Percentiles rank a stretch among this genome's conserved stretches.
phyloP scores from a whole-genome alignment of 1,140 invertebrate species.

The Caenorhabditis tropicalis region DNA sequence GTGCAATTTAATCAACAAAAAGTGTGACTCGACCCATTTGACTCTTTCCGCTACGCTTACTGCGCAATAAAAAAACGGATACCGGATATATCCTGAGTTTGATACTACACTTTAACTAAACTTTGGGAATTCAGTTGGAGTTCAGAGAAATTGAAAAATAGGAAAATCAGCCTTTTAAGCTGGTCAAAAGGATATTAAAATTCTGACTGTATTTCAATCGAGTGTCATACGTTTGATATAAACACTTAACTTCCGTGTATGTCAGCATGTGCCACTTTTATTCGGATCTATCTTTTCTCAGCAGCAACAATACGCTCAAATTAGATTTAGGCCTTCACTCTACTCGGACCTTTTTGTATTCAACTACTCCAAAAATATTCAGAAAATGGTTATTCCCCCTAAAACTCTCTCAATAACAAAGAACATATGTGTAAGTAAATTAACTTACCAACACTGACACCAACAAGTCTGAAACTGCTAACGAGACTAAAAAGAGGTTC shows the following conservation, averaged over 20 bases:
- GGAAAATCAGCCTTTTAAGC: too few relatives aligned
- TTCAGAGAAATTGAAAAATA: neutral
- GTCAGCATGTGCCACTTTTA: neutral
- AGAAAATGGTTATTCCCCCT: neutral
- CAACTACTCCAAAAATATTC: neutral
- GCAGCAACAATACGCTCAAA: slow-evolving; percentile 37
- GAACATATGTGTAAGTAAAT: too few relatives aligned
- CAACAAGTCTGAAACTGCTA: slow-evolving; percentile 77
- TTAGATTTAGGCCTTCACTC: slow-evolving; percentile 21
- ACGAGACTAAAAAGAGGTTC: slow-evolving; percentile 78
- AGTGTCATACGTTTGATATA: neutral
- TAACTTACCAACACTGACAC: slow-evolving; percentile 83
- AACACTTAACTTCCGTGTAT: slow-evolving; percentile 2
- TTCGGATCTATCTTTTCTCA: neutral
- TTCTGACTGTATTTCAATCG: too few relatives aligned
- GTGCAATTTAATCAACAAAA: slow-evolving; percentile 42
- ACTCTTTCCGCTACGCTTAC: slow-evolving; percentile 25
- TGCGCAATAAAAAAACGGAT: slow-evolving; percentile 33
- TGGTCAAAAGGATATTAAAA: neutral
- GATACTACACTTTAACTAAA: neutral
- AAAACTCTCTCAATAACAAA: neutral
- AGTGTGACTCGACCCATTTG: slow-evolving; percentile 42
- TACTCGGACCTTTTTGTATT: slow-evolving; percentile 7
- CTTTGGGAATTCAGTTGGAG: slow-evolving; percentile 6
- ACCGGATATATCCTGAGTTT: slow-evolving; percentile 12